Conservation (phyloP, 2,113 vertebrate species). For the Morphnarchus princeps region DNA sequence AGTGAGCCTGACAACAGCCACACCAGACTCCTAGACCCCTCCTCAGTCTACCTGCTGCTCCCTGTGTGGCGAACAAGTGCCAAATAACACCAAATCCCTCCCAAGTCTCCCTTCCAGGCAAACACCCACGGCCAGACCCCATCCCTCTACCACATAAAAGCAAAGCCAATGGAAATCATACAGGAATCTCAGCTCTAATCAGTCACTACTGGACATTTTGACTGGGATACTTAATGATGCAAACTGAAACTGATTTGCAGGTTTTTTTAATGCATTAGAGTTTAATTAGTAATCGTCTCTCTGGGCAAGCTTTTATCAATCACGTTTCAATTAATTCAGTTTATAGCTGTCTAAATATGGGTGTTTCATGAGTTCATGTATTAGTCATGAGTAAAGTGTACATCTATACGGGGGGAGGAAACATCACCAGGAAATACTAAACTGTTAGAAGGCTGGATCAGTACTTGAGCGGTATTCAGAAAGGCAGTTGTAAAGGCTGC, state of each 20-base stretch:
- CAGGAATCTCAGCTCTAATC: background rate
- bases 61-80: background rate
- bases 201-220: background rate
- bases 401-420: background rate
- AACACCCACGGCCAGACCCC: background rate
- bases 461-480: background rate
- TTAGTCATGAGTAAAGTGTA: background rate
- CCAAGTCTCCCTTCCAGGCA: background rate
- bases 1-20: background rate
- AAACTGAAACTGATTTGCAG: conserved; percentile 48
- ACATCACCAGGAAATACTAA: background rate
- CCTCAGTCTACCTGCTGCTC: background rate
- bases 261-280: conserved; percentile 2
- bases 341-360: conserved; percentile 23
- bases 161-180: background rate
- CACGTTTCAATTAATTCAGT: conserved; percentile 16
- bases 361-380: background rate
- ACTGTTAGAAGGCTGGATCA: background rate
- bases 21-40: background rate
- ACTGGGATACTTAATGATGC: background rate
- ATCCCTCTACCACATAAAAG: background rate
- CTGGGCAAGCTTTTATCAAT: conserved; percentile 28
- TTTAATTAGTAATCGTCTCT: conserved; percentile 59
- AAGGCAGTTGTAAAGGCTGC: background rate
- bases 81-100: background rate